A percentile compares a stretch with the other conserved stretches of the same genome.
phyloP scores from a whole-genome alignment of 2,113 vertebrate species.

The Capra hircus region DNA sequence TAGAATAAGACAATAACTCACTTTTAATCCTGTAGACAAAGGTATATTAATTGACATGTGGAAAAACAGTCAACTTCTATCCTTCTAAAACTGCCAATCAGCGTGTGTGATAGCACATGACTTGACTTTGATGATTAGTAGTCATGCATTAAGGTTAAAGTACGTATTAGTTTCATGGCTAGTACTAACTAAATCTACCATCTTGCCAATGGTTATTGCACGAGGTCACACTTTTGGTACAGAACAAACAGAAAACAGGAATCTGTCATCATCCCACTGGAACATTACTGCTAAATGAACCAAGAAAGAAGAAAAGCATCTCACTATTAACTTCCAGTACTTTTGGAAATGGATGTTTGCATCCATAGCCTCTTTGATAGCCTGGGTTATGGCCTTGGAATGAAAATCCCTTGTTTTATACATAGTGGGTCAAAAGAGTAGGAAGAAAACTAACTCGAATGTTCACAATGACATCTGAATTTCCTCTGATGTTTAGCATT shows the following conservation, averaged over 20 bases:
- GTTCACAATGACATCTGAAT: background rate
- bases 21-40: conserved; percentile 35
- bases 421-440: conserved; percentile 16
- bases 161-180: conserved; percentile 64
- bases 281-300: conserved; percentile 67
- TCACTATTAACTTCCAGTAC: conserved; percentile 66
- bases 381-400: conserved; percentile 40
- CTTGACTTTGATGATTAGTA: conserved; percentile 70
- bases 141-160: conserved; percentile 70
- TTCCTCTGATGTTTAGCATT: conserved; percentile 34
- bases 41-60: background rate
- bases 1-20: conserved; percentile 7
- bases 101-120: conserved; percentile 12
- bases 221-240: conserved; percentile 46
- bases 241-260: conserved; percentile 66
- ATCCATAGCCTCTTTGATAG: background rate
- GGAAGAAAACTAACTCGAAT: background rate
- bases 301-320: conserved; percentile 61
- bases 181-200: conserved; percentile 77
- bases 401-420: conserved; percentile 53
- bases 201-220: conserved; percentile 68
- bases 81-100: conserved; percentile 17
- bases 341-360: conserved; percentile 65
- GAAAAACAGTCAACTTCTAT: background rate
- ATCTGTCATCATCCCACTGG: conserved; percentile 70